phyloP scores from a whole-genome alignment of 2,797 vertebrate genomes.

The Galagoides demidoff region DNA sequence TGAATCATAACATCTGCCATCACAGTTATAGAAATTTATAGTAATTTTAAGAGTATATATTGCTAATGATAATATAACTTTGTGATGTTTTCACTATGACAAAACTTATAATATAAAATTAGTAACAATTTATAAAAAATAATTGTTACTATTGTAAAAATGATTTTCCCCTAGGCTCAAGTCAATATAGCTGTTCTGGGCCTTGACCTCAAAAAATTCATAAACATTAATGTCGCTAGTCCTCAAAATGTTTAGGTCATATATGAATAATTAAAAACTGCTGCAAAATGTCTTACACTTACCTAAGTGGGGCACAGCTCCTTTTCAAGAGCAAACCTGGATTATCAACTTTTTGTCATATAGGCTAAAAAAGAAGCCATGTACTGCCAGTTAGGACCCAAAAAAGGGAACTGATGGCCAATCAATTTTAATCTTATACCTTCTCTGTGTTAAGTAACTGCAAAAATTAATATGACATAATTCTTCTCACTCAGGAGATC shows the following conservation, averaged over 20 bases:
- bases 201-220: neutral
- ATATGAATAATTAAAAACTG: conserved; percentile 15
- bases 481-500: neutral
- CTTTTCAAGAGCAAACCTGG: neutral
- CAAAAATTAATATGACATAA: conserved; percentile 10
- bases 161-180: neutral
- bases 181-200: neutral
- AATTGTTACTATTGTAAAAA: neutral
- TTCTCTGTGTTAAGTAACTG: neutral
- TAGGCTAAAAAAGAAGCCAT: conserved; percentile 1
- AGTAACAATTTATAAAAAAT: conserved; percentile 33
- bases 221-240: neutral
- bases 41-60: neutral
- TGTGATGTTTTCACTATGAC: neutral
- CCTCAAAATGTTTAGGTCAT: conserved; percentile 2
- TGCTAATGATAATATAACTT: neutral
- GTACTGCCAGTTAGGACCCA: neutral
- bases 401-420: neutral
- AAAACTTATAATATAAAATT: conserved; percentile 7
- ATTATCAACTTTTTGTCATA: neutral
- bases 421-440: neutral
- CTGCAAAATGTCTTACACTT: neutral
- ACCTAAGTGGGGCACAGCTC: neutral
- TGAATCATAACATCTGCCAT: conserved; percentile 22
- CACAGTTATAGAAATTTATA: conserved; percentile 11